Evolutionary conservation across 1,140 invertebrate genomes (phyloP).

Genomic region (Lerema accius): DNA sequence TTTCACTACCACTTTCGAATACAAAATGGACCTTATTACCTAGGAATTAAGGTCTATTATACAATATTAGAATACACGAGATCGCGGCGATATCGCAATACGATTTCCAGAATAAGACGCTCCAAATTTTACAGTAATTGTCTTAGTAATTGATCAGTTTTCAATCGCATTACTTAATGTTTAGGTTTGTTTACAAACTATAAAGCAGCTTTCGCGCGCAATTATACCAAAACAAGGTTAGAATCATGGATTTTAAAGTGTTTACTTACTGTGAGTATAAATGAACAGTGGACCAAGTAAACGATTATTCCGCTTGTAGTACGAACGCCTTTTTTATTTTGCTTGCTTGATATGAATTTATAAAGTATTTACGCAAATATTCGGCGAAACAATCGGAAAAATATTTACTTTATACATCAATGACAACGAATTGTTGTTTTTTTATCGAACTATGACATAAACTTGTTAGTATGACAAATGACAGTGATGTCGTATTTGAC

Average conservation of each 20-base stretch:
- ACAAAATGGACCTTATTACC: conserved; percentile 45
- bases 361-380: not conserved
- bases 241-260: conserved; percentile 30
- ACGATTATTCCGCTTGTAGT: conserved; percentile 2
- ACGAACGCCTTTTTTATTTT: conserved; percentile 1
- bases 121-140: conserved; percentile 38
- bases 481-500: conserved; percentile 28
- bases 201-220: conserved; percentile 51
- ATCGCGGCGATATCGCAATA: conserved; percentile 38
- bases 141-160: conserved; percentile 19
- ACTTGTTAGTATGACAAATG: conserved; percentile 37
- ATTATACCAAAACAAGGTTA: conserved; percentile 53
- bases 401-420: too few relatives aligned
- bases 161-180: not conserved
- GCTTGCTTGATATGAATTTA: not conserved
- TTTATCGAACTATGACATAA: conserved; percentile 40
- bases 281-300: not conserved
- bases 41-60: conserved; percentile 42
- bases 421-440: conserved; percentile 20
- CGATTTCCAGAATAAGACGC: conserved; percentile 57
- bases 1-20: conserved; percentile 31
- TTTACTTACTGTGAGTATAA: conserved; percentile 19
- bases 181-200: conserved; percentile 24
- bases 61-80: conserved; percentile 33
- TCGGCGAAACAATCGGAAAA: conserved; percentile 37